These are phyloP conservation scores for Maniola hyperantus DNA, from an alignment of 2,888 invertebrate species.

Conservation along the genomic window DNA sequence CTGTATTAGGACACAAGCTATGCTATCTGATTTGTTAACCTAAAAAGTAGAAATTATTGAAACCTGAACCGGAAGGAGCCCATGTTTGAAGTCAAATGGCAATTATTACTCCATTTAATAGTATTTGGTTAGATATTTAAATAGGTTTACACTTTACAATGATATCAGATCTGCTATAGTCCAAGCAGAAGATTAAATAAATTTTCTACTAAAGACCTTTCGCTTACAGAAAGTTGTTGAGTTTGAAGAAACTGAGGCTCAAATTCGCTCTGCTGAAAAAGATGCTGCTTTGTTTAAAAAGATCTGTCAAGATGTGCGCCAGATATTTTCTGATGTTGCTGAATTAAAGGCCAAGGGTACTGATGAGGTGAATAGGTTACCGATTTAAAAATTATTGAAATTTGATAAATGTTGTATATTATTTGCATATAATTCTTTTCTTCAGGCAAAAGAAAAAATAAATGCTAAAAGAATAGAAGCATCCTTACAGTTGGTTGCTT, in stretches of 20 bases:
- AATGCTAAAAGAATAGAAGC: conserved; percentile 87
- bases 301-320: conserved; percentile 87
- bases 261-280: conserved; percentile 84
- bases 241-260: conserved; percentile 89
- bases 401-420: neutral
- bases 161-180: neutral
- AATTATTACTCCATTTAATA: too few species aligned
- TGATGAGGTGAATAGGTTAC: conserved; percentile 69
- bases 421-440: conserved; percentile 16
- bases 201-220: conserved; percentile 14
- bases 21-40: too few species aligned
- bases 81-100: too few species aligned
- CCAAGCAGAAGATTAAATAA: neutral
- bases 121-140: too few species aligned
- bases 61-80: too few species aligned
- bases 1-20: too few species aligned
- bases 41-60: too few species aligned
- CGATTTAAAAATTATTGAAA: neutral
- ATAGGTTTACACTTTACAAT: too few species aligned
- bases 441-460: conserved; percentile 84
- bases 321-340: conserved; percentile 86
- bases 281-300: conserved; percentile 87
- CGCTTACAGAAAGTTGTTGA: conserved; percentile 84
- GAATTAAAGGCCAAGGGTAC: conserved; percentile 84
- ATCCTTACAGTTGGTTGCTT: conserved; percentile 88